Evolutionary conservation across 2,113 vertebrate genomes (phyloP), one percentile per base, ranked within the genome.

Genomic region (Carassius gibelio): DNA sequence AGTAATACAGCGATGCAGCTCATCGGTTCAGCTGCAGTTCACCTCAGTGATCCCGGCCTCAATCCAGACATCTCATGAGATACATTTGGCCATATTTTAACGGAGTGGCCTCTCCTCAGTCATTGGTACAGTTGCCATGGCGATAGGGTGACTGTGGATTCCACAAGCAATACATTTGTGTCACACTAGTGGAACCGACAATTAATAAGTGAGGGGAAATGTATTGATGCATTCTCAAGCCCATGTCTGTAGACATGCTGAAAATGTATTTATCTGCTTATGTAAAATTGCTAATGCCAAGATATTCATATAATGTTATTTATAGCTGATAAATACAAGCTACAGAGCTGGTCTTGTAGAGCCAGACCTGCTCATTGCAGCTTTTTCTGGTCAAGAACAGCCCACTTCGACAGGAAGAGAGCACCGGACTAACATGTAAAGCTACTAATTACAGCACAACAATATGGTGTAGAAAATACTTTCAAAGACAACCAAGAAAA

Each of bases 71-170:
- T 81, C 57, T 81, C 79, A 50, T 34, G 79, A 81, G 79, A 66
- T 42, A 81, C 62, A 81, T 50, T 50, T 81, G 79, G 62, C 62
- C 79, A 81, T 66, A 66, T 81, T 81, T 81, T 68, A 81, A 45
- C 48, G 62, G 17, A 68, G 79, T 68, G 79, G 59, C 42, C 62
- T 66, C 23, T 68, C 61, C 62, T 81, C 79, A 66, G 79, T 66
- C 23, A 30, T 62, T 81, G 79, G 42, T 68, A 62, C 62, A 50
- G 79, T 81, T 81, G 45, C 79, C 61, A 81, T 81, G 79, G 79
- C 38, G 17, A 81, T 68, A 17, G n/a, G 62, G 79, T 81, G 79
- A 42, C 79, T 66, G 79, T 50, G 79, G 62, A 81, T 64, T 50
- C 61, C 61, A 81, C 61, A 30, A 66, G 78, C 78, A 66, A 45